Percentiles rank a stretch among this genome's conserved stretches.
Evolutionary conservation across 1,140 invertebrate genomes (phyloP).

Genomic region (Apis laboriosa): DNA sequence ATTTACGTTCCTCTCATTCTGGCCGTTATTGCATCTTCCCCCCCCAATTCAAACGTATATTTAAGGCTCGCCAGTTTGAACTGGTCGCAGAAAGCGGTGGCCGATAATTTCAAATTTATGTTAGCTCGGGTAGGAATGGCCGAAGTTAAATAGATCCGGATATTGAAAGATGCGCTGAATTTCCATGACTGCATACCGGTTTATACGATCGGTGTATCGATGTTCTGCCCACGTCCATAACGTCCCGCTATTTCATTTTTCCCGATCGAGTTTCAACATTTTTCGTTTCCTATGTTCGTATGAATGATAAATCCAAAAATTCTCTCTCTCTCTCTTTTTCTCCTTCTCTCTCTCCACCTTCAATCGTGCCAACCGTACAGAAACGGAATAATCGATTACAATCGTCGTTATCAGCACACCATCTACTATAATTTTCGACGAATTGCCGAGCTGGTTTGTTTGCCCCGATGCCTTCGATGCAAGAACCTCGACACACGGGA

Average conservation of each 20-base stretch:
- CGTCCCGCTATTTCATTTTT: constrained; percentile 23
- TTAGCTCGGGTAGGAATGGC: not conserved
- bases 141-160: constrained; percentile 1
- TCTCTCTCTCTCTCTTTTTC: not conserved
- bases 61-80: not conserved
- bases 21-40: not conserved
- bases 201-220: constrained; percentile 19
- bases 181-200: not conserved
- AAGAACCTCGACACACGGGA: not conserved
- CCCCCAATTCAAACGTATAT: not conserved
- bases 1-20: too few relatives aligned
- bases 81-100: not conserved
- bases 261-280: not conserved
- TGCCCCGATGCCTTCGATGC: not conserved
- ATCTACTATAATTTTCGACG: constrained; percentile 15
- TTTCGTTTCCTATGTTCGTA: not conserved
- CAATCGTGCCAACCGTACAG: not conserved
- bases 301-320: not conserved
- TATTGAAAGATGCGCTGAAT: constrained; percentile 21
- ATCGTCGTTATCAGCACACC: not conserved
- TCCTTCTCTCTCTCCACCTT: not conserved
- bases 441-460: constrained; percentile 17
- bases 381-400: constrained; percentile 3
- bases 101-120: constrained; percentile 20
- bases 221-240: not conserved